Conservation (phyloP, 2,113 vertebrate species). For the Pterophyllum scalare region DNA sequence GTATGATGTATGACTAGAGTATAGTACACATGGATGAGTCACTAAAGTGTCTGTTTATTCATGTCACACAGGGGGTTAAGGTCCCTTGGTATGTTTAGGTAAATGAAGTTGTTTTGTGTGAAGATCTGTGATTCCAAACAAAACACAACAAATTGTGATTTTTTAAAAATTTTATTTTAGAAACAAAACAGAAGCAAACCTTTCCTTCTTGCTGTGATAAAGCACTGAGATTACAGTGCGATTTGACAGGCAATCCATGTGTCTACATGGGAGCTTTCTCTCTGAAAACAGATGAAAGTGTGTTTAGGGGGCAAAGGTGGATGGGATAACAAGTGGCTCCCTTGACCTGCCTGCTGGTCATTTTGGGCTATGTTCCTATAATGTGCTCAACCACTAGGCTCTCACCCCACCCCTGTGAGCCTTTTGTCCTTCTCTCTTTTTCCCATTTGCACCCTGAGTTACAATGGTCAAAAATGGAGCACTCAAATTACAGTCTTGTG, state of each 20-base stretch:
- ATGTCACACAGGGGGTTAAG: not conserved
- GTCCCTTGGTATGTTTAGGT: not conserved
- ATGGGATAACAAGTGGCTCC: conserved; percentile 57
- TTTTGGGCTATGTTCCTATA: conserved; percentile 33
- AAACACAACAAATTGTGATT: not conserved
- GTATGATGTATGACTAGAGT: not conserved
- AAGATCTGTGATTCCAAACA: not conserved
- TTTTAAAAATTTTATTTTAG: not conserved
- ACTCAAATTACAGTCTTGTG: conserved; percentile 68
- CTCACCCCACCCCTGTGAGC: conserved; percentile 17
- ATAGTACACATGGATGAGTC: conserved; percentile 21
- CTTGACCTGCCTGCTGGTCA: conserved; percentile 42
- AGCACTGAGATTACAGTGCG: not conserved
- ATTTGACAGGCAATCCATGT: conserved; percentile 12
- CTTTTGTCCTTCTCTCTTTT: conserved; percentile 16
- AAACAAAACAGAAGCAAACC: not conserved
- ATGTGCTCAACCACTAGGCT: conserved; percentile 33
- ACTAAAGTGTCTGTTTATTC: conserved; percentile 24
- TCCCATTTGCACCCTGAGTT: conserved; percentile 34
- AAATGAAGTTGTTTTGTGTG: conserved; percentile 3
- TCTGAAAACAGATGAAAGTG: conserved; percentile 51
- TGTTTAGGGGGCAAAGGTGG: conserved; percentile 45
- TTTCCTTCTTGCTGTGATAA: conserved; percentile 36
- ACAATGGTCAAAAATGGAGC: conserved; percentile 56
- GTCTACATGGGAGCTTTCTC: conserved; percentile 15